Evolutionary conservation across 2,888 invertebrate genomes (phyloP).

Genomic region (Nomada ruficornis): DNA sequence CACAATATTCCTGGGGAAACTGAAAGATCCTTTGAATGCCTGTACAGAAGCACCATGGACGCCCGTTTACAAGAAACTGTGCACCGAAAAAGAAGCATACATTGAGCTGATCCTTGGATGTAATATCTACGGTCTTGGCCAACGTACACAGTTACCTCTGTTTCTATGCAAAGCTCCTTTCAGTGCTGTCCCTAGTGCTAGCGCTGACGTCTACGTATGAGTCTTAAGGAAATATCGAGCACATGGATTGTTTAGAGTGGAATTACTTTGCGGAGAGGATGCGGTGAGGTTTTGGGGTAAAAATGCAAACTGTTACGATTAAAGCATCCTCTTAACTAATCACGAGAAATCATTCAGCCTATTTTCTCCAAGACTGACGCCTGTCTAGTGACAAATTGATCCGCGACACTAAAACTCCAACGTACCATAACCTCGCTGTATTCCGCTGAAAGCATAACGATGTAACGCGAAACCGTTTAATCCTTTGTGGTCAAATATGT

Average conservation of each 20-base stretch:
- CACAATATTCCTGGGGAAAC: slow-evolving; percentile 51
- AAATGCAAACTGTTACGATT: too few species aligned
- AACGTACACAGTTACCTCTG: slow-evolving; percentile 38
- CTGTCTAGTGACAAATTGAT: slow-evolving; percentile 35
- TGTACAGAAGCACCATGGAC: slow-evolving; percentile 33
- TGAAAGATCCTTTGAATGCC: slow-evolving; percentile 49
- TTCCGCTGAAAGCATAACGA: slow-evolving; percentile 33
- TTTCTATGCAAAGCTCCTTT: slow-evolving; percentile 9
- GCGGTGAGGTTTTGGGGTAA: accelerated
- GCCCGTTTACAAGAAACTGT: slow-evolving; percentile 23
- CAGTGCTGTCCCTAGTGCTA: too few species aligned
- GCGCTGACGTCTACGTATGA: background rate
- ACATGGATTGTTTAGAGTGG: too few species aligned
- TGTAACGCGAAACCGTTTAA: slow-evolving; percentile 33
- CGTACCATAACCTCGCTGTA: background rate
- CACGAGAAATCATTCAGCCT: too few species aligned
- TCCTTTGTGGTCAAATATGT: slow-evolving; percentile 31
- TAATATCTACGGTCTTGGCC: slow-evolving; percentile 40
- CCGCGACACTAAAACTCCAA: slow-evolving; percentile 10
- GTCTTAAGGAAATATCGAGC: background rate
- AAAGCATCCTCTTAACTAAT: too few species aligned
- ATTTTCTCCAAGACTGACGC: background rate
- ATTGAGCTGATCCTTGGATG: slow-evolving; percentile 41
- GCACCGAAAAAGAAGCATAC: slow-evolving; percentile 1
- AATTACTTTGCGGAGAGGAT: background rate